Conservation (phyloP, 2,113 vertebrate species). For the Naja naja region DNA sequence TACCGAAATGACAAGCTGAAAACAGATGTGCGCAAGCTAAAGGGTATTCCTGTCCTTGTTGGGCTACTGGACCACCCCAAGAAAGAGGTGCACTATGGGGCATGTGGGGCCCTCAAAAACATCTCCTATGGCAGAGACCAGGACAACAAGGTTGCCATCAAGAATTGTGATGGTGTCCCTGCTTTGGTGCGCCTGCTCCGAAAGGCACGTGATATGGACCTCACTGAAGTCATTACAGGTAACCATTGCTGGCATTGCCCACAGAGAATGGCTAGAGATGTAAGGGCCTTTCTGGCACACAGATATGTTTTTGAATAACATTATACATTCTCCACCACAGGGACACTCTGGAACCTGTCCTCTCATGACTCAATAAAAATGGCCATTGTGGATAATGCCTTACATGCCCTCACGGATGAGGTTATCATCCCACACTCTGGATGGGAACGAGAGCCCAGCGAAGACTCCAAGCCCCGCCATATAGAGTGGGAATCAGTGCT, state of each 20-base stretch:
- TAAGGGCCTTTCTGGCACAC: no score
- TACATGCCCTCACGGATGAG: conserved; percentile 89
- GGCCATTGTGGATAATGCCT: conserved; percentile 93
- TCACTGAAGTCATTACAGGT: conserved; percentile 95
- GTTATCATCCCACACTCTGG: conserved; percentile 90
- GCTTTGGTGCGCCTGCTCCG: conserved; percentile 86
- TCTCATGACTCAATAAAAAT: conserved; percentile 96
- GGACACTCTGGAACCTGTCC: conserved; percentile 95
- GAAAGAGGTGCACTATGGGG: conserved; percentile 90
- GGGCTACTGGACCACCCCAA: conserved; percentile 91
- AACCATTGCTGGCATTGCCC: neutral
- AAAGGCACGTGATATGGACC: conserved; percentile 87
- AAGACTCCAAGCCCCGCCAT: conserved; percentile 88
- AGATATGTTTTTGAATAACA: fast-evolving
- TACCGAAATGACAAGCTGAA: conserved; percentile 96
- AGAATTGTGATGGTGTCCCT: conserved; percentile 93
- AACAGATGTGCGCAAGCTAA: conserved; percentile 88
- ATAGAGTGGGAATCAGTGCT: conserved; percentile 93
- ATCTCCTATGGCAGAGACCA: conserved; percentile 90
- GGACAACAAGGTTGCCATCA: conserved; percentile 96
- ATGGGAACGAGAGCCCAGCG: conserved; percentile 85
- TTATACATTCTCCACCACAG: conserved; percentile 52
- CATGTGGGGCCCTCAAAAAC: conserved; percentile 95
- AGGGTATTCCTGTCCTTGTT: conserved; percentile 91
- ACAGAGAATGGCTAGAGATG: neutral